Percentiles rank a stretch among this genome's conserved stretches.
These are phyloP conservation scores for Phengaris arion DNA, from an alignment of 2,888 invertebrate species.

Conservation along the genomic window DNA sequence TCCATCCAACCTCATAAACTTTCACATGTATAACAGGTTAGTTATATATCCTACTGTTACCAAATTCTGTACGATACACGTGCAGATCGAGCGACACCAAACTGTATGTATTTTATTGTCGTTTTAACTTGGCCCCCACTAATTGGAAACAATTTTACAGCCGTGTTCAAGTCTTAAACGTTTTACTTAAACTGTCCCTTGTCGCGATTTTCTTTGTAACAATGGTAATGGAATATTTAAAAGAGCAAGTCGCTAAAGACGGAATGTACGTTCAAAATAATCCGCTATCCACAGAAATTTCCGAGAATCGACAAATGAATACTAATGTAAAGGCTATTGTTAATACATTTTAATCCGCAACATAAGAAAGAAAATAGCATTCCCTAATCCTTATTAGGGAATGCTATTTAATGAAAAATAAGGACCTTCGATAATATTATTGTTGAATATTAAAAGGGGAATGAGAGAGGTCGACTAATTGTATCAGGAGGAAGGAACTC, in stretches of 20 bases:
- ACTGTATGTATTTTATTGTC: too few relatives aligned
- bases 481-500: conserved; percentile 38
- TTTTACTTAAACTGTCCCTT: too few relatives aligned
- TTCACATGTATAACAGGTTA: too few relatives aligned
- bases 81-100: too few relatives aligned
- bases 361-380: not conserved
- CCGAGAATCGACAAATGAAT: not conserved
- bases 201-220: not conserved
- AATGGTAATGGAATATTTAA: not conserved
- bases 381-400: not conserved
- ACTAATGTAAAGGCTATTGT: not conserved
- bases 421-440: conserved; percentile 4
- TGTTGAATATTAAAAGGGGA: conserved; percentile 31
- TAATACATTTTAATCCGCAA: not conserved
- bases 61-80: too few relatives aligned
- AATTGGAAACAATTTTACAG: too few relatives aligned
- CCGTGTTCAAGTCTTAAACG: too few relatives aligned
- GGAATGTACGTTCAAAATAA: not conserved
- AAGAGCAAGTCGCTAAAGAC: not conserved
- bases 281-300: not conserved
- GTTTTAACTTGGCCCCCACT: too few relatives aligned
- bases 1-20: too few relatives aligned
- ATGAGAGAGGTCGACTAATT: conserved; percentile 37
- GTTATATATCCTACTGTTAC: too few relatives aligned
- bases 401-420: not conserved